These are phyloP conservation scores for Lysiphlebus fabarum DNA, from an alignment of 1,140 invertebrate genomes.

Conservation along the genomic window DNA sequence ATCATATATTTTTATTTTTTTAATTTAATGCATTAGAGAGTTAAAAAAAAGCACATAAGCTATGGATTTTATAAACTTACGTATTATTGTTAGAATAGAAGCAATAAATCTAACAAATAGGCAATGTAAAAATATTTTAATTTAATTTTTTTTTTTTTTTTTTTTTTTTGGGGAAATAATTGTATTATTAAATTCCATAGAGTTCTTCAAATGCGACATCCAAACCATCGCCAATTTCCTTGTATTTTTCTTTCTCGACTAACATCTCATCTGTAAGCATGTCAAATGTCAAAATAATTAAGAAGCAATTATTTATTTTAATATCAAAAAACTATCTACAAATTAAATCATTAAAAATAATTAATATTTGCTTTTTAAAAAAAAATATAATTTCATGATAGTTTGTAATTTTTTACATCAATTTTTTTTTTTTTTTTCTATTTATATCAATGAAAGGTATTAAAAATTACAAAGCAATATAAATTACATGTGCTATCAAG, in stretches of 20 bases:
- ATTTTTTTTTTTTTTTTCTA: too few species aligned
- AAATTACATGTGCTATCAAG: too few species aligned
- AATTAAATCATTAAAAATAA: too few species aligned
- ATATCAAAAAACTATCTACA: too few species aligned
- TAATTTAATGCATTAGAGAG: slow-evolving; percentile 18
- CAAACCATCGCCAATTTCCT: slow-evolving; percentile 98
- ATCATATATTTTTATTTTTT: not conserved
- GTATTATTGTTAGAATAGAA: slow-evolving; percentile 36
- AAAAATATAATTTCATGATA: too few species aligned
- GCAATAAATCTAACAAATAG: slow-evolving; percentile 36
- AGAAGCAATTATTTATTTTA: not conserved
- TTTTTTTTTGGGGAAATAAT: slow-evolving; percentile 1
- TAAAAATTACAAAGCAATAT: too few species aligned
- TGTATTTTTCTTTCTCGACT: slow-evolving; percentile 98
- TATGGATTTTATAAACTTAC: slow-evolving; percentile 33
- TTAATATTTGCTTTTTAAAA: too few species aligned
- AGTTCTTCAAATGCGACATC: slow-evolving; percentile 97
- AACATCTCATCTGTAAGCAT: slow-evolving; percentile 92
- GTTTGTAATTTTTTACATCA: too few species aligned
- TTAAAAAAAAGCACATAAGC: slow-evolving; percentile 22
- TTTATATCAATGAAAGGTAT: too few species aligned
- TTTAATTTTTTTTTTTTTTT: too few species aligned
- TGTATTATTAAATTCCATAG: slow-evolving; percentile 72
- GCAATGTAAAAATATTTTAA: slow-evolving; percentile 29
- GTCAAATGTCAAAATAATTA: slow-evolving; percentile 3